Conservation (phyloP, 2,888 invertebrate genomes). For the Oxystoma pomonae region DNA sequence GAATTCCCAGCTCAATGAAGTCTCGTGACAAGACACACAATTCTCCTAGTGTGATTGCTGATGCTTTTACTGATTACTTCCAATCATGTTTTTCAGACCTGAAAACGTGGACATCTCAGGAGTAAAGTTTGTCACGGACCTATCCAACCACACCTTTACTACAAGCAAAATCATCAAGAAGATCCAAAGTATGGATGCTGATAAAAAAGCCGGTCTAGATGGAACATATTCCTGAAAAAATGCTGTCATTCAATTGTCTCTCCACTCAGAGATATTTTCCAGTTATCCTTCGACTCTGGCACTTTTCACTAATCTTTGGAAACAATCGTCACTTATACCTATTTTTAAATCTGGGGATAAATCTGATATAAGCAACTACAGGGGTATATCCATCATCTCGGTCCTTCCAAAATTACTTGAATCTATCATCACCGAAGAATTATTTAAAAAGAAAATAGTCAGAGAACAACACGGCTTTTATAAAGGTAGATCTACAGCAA, state of each 20-base stretch:
- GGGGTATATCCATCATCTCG: background rate
- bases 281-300: background rate
- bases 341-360: background rate
- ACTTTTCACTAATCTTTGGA: background rate
- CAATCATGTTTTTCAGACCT: background rate
- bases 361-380: background rate
- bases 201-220: background rate
- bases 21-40: background rate
- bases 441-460: background rate
- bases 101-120: background rate
- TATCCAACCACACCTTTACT: background rate
- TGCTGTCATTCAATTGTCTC: background rate
- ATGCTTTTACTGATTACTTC: background rate
- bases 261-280: background rate
- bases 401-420: background rate
- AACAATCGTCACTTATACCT: background rate
- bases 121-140: background rate
- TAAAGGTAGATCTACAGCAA: no score
- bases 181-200: background rate
- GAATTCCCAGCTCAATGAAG: background rate
- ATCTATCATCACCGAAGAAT: background rate
- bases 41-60: background rate
- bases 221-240: background rate
- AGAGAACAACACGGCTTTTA: background rate
- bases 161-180: background rate